These are phyloP conservation scores for Clunio marinus DNA, from an alignment of 2,888 invertebrate genomes.

Conservation along the genomic window DNA sequence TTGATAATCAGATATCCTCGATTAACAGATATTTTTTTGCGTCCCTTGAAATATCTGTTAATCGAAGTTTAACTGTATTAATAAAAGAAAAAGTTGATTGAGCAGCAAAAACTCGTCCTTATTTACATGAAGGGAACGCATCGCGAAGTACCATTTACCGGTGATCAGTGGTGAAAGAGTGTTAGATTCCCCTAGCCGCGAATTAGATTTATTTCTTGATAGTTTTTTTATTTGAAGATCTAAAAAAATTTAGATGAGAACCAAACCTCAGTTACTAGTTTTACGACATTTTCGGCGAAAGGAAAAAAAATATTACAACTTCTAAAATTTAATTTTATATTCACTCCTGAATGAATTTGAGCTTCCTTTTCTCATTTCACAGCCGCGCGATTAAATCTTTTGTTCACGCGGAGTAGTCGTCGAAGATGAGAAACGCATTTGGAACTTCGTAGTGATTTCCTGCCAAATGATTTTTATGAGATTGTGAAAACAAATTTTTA, in stretches of 20 bases:
- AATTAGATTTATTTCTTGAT: conserved; percentile 8
- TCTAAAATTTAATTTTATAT: conserved; percentile 25
- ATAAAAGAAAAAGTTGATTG: conserved; percentile 14
- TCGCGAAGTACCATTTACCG: conserved; percentile 14
- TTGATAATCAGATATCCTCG: too few relatives aligned
- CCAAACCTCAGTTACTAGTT: not conserved
- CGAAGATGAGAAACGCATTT: not conserved
- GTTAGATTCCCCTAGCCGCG: conserved; percentile 34
- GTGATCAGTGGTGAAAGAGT: conserved; percentile 32
- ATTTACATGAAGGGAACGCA: conserved; percentile 6
- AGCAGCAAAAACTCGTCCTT: conserved; percentile 35
- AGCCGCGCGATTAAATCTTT: conserved; percentile 38
- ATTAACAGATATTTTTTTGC: too few relatives aligned
- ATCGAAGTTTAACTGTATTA: too few relatives aligned
- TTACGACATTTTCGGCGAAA: not conserved
- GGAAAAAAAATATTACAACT: not conserved
- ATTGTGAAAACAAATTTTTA: not conserved
- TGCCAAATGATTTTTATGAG: not conserved
- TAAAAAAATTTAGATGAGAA: conserved; percentile 1
- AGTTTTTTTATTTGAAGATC: too few relatives aligned
- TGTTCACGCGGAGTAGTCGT: conserved; percentile 6
- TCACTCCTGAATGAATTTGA: conserved; percentile 5
- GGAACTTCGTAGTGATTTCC: conserved; percentile 3
- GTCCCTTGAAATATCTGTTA: too few relatives aligned
- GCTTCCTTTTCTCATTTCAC: conserved; percentile 32